phyloP scores from a whole-genome alignment of 2,888 invertebrate genomes.

The Bibio marci region DNA sequence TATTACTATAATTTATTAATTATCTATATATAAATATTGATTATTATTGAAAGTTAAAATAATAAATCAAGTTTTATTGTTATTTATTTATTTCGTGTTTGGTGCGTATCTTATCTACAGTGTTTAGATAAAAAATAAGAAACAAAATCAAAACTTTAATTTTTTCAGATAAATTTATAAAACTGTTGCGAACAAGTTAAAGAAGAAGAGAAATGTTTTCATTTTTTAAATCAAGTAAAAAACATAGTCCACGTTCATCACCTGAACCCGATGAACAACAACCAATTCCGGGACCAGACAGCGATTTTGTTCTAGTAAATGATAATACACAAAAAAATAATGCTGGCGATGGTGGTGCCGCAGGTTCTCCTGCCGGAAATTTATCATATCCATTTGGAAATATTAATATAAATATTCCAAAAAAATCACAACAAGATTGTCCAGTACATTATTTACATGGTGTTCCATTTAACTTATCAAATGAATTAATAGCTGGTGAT shows the following conservation, averaged over 20 bases:
- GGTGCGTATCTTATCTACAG: too few relatives aligned
- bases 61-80: too few relatives aligned
- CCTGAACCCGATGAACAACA: not conserved
- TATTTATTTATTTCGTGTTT: too few relatives aligned
- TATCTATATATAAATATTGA: too few relatives aligned
- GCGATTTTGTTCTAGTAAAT: not conserved
- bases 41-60: too few relatives aligned
- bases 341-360: not conserved
- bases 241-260: not conserved
- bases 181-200: too few relatives aligned
- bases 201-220: slow-evolving; percentile 3
- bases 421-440: not conserved
- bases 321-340: not conserved
- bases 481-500: not conserved
- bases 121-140: too few relatives aligned
- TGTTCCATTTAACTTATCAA: slow-evolving; percentile 1
- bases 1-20: too few relatives aligned
- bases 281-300: not conserved
- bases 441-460: slow-evolving; percentile 2
- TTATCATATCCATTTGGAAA: too few relatives aligned
- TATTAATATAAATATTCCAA: too few relatives aligned
- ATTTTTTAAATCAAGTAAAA: slow-evolving; percentile 1
- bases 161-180: too few relatives aligned
- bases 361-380: not conserved
- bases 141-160: too few relatives aligned